Evolutionary conservation across 1,140 invertebrate genomes (phyloP).

Genomic region (Venturia canescens): DNA sequence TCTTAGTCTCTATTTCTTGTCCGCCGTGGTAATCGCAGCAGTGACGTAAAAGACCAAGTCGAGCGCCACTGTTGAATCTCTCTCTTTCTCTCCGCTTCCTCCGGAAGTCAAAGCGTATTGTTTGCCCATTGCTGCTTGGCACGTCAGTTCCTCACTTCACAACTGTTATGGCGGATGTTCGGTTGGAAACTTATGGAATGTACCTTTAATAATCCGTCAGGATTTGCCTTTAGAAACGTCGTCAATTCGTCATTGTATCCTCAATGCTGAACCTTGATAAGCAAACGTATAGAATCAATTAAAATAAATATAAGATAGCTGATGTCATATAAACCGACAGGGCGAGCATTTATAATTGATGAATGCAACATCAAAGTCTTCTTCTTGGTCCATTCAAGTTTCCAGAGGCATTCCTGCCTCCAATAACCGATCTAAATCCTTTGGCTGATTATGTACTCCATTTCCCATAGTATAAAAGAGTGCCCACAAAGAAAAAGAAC

Average conservation of each 20-base stretch:
- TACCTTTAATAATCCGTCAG: too few relatives aligned
- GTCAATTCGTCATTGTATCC: neutral
- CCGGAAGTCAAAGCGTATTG: neutral
- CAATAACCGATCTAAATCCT: conserved; percentile 64
- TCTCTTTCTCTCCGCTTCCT: neutral
- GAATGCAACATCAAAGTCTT: neutral
- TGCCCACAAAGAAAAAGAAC: too few relatives aligned
- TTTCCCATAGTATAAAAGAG: conserved; percentile 22
- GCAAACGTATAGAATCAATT: neutral
- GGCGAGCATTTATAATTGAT: neutral
- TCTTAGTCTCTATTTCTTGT: neutral
- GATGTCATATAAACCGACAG: too few relatives aligned
- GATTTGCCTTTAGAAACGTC: too few relatives aligned
- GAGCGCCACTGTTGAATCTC: conserved; percentile 35
- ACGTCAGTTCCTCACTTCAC: neutral
- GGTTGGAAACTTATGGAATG: too few relatives aligned
- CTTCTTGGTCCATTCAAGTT: neutral
- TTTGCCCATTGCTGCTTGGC: neutral
- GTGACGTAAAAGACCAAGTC: conserved; percentile 36
- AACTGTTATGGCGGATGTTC: neutral
- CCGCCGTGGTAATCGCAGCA: conserved; percentile 36
- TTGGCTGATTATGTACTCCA: conserved; percentile 52
- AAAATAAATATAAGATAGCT: too few relatives aligned
- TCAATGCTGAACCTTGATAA: neutral
- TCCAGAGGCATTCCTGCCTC: conserved; percentile 40